phyloP scores from a whole-genome alignment of 2,888 invertebrate species.

The Lepidochitona cinerea region DNA sequence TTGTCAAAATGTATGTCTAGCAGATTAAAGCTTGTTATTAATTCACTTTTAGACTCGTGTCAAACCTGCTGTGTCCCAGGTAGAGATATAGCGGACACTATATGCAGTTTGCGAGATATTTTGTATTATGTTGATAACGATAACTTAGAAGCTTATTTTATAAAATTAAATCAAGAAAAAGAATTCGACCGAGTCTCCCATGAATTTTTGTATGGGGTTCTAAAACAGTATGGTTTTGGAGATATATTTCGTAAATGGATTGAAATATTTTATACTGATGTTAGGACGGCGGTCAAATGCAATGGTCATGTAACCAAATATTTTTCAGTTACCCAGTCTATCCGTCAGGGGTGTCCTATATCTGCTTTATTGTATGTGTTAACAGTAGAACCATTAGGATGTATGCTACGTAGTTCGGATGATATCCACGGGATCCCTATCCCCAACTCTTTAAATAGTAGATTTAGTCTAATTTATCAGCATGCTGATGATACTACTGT shows the following conservation, averaged over 20 bases:
- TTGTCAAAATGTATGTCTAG: constrained; percentile 33
- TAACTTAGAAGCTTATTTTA: constrained; percentile 26
- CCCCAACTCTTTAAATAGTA: constrained; percentile 6
- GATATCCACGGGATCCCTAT: constrained; percentile 20
- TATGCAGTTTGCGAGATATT: constrained; percentile 30
- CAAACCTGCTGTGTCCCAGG: constrained; percentile 41
- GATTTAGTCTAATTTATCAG: not conserved
- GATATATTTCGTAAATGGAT: constrained; percentile 33
- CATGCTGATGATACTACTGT: constrained; percentile 18
- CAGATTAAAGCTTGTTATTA: constrained; percentile 21
- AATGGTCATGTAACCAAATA: not conserved
- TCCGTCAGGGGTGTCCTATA: constrained; percentile 1
- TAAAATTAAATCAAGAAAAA: constrained; percentile 40
- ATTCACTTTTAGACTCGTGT: too few relatives aligned
- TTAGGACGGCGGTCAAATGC: not conserved
- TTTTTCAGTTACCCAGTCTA: not conserved
- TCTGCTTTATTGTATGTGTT: constrained; percentile 6
- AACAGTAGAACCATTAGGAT: not conserved
- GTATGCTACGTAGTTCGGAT: not conserved
- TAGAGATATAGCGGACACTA: constrained; percentile 38
- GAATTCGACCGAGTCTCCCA: constrained; percentile 40
- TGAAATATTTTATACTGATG: constrained; percentile 31
- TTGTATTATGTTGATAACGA: constrained; percentile 35
- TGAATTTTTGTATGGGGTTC: constrained; percentile 31
- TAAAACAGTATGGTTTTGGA: constrained; percentile 35